Evolutionary conservation across 2,888 invertebrate genomes (phyloP).

Genomic region (Drosophila testacea): DNA sequence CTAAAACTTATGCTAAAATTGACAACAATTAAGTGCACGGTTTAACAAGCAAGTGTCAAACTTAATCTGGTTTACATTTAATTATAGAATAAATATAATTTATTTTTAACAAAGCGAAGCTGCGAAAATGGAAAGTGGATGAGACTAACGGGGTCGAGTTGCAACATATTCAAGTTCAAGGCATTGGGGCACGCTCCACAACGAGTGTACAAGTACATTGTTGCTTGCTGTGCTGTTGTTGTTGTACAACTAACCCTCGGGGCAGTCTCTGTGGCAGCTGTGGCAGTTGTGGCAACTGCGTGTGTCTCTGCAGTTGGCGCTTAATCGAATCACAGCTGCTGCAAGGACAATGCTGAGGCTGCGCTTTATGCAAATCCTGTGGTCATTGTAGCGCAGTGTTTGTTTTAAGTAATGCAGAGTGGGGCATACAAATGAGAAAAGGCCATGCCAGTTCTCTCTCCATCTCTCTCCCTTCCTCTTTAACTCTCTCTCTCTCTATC

Average conservation of each 20-base stretch:
- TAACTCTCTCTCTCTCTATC: not conserved
- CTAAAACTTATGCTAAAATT: no score
- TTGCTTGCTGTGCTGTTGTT: slow-evolving; percentile 4
- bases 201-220: not conserved
- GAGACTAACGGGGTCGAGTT: not conserved
- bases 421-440: slow-evolving; percentile 35
- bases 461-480: no score
- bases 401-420: slow-evolving; percentile 63
- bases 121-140: slow-evolving; percentile 5
- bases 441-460: not conserved
- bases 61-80: not conserved
- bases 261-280: not conserved
- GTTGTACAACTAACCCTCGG: slow-evolving; percentile 14
- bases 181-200: slow-evolving; percentile 26
- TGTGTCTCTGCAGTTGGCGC: slow-evolving; percentile 39
- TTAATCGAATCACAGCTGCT: slow-evolving; percentile 64
- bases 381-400: slow-evolving; percentile 63
- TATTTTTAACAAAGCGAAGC: not conserved
- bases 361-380: slow-evolving; percentile 71
- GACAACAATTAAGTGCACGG: not conserved
- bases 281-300: not conserved
- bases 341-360: slow-evolving; percentile 63
- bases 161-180: slow-evolving; percentile 51
- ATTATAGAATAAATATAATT: not conserved
- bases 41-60: not conserved